These are phyloP conservation scores for Lepidostoma basale DNA, from an alignment of 1,140 invertebrate species.

Conservation along the genomic window DNA sequence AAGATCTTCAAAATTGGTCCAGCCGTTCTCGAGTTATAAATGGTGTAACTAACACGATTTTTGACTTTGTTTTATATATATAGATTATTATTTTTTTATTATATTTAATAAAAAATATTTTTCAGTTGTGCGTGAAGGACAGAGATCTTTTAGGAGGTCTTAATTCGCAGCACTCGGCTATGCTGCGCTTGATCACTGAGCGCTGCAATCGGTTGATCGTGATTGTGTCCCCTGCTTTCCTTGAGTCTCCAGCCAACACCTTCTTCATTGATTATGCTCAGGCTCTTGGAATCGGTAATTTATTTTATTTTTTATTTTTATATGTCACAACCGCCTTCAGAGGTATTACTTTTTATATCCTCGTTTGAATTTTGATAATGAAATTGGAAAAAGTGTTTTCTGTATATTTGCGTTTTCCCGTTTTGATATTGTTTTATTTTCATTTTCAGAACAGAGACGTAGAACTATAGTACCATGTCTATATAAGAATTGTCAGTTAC, in stretches of 20 bases:
- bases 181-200: conserved; percentile 74
- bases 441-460: conserved; percentile 56
- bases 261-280: conserved; percentile 78
- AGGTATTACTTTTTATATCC: too few relatives aligned
- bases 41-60: too few relatives aligned
- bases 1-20: too few relatives aligned
- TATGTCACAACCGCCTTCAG: not conserved
- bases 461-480: conserved; percentile 73
- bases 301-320: not conserved
- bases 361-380: too few relatives aligned
- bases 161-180: conserved; percentile 70
- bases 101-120: too few relatives aligned
- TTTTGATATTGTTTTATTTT: too few relatives aligned
- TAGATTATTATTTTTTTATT: conserved; percentile 36
- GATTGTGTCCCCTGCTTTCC: conserved; percentile 73
- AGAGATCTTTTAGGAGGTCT: conserved; percentile 69
- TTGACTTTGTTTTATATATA: too few relatives aligned
- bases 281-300: conserved; percentile 72
- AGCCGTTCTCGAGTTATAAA: too few relatives aligned
- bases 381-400: too few relatives aligned
- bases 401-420: too few relatives aligned
- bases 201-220: conserved; percentile 75
- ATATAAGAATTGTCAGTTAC: conserved; percentile 65
- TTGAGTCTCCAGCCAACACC: conserved; percentile 70
- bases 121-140: conserved; percentile 71